Percentiles rank a stretch among this genome's conserved stretches.
Evolutionary conservation across 2,888 invertebrate species (phyloP).

Genomic region (Thysanoteuthis rhombus): DNA sequence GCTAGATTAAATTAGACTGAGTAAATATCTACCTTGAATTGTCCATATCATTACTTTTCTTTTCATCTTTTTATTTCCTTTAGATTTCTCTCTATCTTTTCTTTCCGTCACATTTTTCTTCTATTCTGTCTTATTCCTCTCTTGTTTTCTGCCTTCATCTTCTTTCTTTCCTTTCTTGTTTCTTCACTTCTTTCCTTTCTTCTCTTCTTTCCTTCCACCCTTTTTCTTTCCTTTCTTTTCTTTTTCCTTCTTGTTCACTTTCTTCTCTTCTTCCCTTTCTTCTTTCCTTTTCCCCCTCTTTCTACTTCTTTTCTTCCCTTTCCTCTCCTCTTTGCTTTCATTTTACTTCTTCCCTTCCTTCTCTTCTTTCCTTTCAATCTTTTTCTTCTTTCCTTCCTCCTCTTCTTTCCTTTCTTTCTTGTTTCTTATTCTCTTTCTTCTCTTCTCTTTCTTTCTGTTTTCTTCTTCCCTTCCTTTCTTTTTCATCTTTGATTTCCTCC

Average conservation of each 20-base stretch:
- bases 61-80: no score
- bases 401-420: background rate
- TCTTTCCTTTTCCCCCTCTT: background rate
- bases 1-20: no score
- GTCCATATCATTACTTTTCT: background rate
- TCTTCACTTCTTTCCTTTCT: background rate
- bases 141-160: background rate
- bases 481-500: background rate
- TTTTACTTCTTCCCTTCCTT: background rate
- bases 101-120: background rate
- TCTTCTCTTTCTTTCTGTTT: background rate
- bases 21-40: background rate
- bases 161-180: background rate
- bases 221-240: background rate
- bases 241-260: background rate
- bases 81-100: background rate
- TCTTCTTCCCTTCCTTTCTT: background rate
- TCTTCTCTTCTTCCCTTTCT: background rate
- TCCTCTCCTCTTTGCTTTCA: background rate
- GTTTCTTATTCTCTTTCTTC: accelerated
- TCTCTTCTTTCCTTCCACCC: background rate
- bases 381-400: background rate
- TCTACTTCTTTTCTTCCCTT: background rate
- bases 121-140: background rate
- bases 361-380: background rate